phyloP scores from a whole-genome alignment of 2,113 vertebrate species.

The Noturus placidus region DNA sequence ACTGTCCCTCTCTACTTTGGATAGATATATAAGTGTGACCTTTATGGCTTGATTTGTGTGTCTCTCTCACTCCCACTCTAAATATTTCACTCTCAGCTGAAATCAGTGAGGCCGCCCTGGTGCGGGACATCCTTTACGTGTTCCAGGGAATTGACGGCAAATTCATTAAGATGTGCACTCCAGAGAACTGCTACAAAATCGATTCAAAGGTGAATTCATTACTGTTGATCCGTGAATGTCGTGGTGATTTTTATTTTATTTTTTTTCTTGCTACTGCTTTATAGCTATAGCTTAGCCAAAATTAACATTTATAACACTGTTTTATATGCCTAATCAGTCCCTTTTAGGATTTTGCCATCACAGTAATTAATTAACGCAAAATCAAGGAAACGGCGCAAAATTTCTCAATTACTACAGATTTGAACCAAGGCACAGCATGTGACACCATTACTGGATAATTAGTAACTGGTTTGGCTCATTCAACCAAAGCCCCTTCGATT shows the following conservation, averaged over 20 bases:
- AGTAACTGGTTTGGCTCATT: too few species aligned
- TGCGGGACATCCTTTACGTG: slow-evolving; percentile 94
- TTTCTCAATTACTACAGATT: too few species aligned
- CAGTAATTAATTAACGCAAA: too few species aligned
- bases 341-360: too few species aligned
- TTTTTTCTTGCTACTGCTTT: not conserved
- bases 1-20: not conserved
- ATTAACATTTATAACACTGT: not conserved
- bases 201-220: slow-evolving; percentile 83
- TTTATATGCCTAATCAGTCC: not conserved
- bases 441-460: too few species aligned
- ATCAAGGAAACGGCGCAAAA: too few species aligned
- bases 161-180: slow-evolving; percentile 88
- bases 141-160: slow-evolving; percentile 99
- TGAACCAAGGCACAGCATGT: too few species aligned
- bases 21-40: slow-evolving; percentile 33
- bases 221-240: not conserved
- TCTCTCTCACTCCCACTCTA: not conserved
- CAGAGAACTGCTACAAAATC: slow-evolving; percentile 91
- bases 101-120: slow-evolving; percentile 84
- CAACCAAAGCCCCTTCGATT: too few species aligned
- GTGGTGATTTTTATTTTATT: not conserved
- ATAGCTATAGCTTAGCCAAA: not conserved
- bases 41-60: slow-evolving; percentile 18
- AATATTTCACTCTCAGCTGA: slow-evolving; percentile 69